Percentiles rank a stretch among this genome's conserved stretches.
Evolutionary conservation across 2,113 vertebrate genomes (phyloP).

Genomic region (Saimiri boliviensis): DNA sequence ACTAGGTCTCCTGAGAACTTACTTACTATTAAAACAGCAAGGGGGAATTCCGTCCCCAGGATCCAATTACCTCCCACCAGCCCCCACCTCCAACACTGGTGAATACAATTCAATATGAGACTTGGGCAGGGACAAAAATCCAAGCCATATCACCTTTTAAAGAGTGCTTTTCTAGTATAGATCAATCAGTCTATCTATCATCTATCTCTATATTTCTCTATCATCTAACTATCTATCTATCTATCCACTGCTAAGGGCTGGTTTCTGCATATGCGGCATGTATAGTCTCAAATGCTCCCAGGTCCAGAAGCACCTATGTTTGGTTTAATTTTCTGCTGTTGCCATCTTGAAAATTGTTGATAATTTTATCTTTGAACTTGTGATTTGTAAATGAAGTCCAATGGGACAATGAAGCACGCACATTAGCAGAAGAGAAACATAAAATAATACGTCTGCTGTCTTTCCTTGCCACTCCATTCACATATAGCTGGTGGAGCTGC

Average conservation of each 20-base stretch:
- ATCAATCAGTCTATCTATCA: no score
- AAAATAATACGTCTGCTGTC: no score
- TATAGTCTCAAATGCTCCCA: background rate
- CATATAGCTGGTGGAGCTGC: background rate
- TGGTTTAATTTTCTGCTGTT: background rate
- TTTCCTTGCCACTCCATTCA: background rate
- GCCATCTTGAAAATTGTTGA: background rate
- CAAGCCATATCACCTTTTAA: background rate
- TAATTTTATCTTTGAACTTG: background rate
- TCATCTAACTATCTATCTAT: background rate
- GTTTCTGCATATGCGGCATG: background rate
- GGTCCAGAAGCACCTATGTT: background rate
- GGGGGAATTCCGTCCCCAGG: no score
- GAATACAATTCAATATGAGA: no score
- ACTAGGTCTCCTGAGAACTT: no score
- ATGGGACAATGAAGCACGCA: background rate
- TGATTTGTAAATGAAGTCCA: background rate
- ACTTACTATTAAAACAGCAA: no score
- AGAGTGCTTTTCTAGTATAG: fast-evolving
- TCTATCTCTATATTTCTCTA: background rate
- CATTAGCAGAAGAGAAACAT: background rate
- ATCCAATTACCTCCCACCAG: no score
- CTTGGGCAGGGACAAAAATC: no score
- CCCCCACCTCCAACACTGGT: no score
- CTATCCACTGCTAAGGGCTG: background rate